Evolutionary conservation across 1,140 invertebrate genomes (phyloP), one percentile per base, ranked within the genome.

Genomic region (Lepidostoma basale): DNA sequence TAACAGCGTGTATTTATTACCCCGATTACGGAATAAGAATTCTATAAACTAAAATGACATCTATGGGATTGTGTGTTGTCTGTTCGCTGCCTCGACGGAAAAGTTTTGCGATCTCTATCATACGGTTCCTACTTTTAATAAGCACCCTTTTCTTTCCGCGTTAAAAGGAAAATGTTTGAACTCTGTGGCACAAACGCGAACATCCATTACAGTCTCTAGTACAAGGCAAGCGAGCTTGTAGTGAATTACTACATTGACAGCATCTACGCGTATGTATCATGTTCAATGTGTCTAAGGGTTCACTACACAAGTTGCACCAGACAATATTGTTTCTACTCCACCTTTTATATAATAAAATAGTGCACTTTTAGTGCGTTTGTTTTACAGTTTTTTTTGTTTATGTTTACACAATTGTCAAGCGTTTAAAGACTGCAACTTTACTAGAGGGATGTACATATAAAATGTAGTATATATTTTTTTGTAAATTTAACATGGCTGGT

Each of bases 161-260:
- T 30, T 56, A 56, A 56, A 56, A 56, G 45, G 16, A n/a, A 14
- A 39, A 39, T 39, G 52, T 56, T 20, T 33, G 30, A 56, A 36
- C 52, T 56, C 23, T 39, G 52, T n/a, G 49, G n/a, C 47, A 28
- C 25, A 30, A 54, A 54, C 33, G 49, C 16, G 30, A 14, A 56
- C 52, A n/a, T 39, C 28, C 52, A 39, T 56, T 56, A 33, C 52
- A 56, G 3, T 36, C 52, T 36, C 22, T 6, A 45, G n/a, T 18
- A 16, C 1, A 26, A 12, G 26, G 49, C 26, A 8, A 28, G 14
- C 26, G n/a, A 44, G 18, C n/a, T 12, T 20, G 10, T 16, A 36
- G 1, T 33, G 30, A 22, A 33, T 14, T 20, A 56, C 52, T 39
- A 39, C 23, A 30, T 56, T 40, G 36, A 40, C 12, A 40, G 3